Conservation (phyloP, 2,888 invertebrate species). For the Archips crataeganus region DNA sequence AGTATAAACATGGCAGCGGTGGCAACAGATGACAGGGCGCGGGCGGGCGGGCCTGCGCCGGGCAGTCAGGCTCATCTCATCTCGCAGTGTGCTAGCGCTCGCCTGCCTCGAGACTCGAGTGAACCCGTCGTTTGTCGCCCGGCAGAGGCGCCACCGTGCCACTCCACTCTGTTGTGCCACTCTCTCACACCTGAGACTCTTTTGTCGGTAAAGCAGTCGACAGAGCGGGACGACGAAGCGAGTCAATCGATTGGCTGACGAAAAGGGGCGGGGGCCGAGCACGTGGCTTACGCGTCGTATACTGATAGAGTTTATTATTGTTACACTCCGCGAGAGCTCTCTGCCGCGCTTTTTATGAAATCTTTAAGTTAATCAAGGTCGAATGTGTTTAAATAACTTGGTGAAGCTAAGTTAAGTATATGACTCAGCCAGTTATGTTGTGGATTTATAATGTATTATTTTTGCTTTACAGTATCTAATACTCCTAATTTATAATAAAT, state of each 20-base stretch:
- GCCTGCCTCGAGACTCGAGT: constrained; percentile 52
- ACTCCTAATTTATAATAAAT: no score
- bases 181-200: constrained; percentile 59
- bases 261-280: constrained; percentile 79
- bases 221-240: constrained; percentile 69
- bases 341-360: constrained; percentile 57
- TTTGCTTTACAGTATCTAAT: neutral
- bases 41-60: constrained; percentile 79
- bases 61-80: constrained; percentile 75
- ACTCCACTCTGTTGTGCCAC: constrained; percentile 56
- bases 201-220: constrained; percentile 76
- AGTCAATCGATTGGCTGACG: constrained; percentile 79
- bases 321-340: constrained; percentile 61
- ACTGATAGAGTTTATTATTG: constrained; percentile 64
- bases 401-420: neutral
- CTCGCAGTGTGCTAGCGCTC: constrained; percentile 63
- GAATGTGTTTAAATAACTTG: constrained; percentile 2
- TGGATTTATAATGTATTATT: neutral
- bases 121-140: constrained; percentile 45
- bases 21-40: constrained; percentile 84
- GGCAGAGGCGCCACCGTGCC: constrained; percentile 71
- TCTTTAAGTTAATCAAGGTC: constrained; percentile 42
- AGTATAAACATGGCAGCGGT: constrained; percentile 82
- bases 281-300: constrained; percentile 72
- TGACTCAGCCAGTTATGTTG: neutral